Evolutionary conservation across 2,113 vertebrate species (phyloP).

Genomic region (Melanerpes aurifrons): DNA sequence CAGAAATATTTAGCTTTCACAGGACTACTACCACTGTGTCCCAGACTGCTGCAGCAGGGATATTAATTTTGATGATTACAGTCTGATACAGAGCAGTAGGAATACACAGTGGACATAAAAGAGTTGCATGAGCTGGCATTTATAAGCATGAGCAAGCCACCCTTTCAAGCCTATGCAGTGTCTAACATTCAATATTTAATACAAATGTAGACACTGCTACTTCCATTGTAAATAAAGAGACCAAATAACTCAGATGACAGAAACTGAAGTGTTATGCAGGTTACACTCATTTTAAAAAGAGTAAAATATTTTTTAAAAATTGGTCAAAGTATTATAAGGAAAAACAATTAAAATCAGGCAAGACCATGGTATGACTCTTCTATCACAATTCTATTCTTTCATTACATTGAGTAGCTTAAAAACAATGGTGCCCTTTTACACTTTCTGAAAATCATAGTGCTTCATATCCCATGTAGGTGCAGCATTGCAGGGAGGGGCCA

Average conservation of each 20-base stretch:
- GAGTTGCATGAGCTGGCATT: not conserved
- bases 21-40: not conserved
- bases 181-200: not conserved
- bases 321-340: not conserved
- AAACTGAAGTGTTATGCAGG: not conserved
- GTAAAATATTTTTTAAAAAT: not conserved
- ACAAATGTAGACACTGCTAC: not conserved
- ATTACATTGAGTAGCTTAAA: not conserved
- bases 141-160: not conserved
- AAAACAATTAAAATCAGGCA: not conserved
- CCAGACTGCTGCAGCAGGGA: not conserved
- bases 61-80: not conserved
- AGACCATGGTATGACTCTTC: not conserved
- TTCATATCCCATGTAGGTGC: not conserved
- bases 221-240: not conserved
- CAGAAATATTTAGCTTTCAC: not conserved
- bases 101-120: not conserved
- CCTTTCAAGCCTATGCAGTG: not conserved
- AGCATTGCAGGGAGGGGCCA: not conserved
- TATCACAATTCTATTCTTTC: not conserved
- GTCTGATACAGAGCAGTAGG: not conserved
- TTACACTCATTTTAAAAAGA: not conserved
- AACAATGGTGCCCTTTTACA: not conserved
- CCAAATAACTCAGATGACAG: not conserved
- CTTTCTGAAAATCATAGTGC: not conserved